Evolutionary conservation across 2,888 invertebrate species (phyloP).

Genomic region (Rapana venosa): DNA sequence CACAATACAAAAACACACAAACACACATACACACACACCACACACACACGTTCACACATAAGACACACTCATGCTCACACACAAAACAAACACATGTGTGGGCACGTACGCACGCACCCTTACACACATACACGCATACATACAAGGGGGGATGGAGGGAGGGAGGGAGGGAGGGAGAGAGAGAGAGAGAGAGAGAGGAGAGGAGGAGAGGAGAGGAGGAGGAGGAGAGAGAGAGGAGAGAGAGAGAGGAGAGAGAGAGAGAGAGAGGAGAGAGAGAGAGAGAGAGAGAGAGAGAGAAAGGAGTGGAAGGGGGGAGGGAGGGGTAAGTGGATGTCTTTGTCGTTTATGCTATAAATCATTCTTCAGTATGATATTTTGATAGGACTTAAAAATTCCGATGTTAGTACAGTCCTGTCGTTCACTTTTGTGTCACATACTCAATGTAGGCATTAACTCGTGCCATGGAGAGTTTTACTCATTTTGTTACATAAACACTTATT

Average conservation of each 20-base stretch:
- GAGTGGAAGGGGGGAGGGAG: too few species aligned
- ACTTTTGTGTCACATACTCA: neutral
- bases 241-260: neutral
- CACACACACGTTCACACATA: too few species aligned
- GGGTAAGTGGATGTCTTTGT: too few species aligned
- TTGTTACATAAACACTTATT: too few species aligned
- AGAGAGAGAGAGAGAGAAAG: neutral
- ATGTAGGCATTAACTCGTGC: neutral
- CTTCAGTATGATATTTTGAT: neutral
- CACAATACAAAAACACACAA: too few species aligned
- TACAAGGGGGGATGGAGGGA: neutral
- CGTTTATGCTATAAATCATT: neutral
- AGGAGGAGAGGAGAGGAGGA: too few species aligned
- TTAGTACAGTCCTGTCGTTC: neutral
- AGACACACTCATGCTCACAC: neutral
- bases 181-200: conserved; percentile 10
- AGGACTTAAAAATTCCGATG: neutral
- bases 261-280: neutral
- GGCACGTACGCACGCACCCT: too few species aligned
- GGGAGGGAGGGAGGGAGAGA: neutral
- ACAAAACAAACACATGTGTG: neutral
- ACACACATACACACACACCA: too few species aligned
- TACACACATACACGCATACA: neutral
- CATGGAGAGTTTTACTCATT: too few species aligned
- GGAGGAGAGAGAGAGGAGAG: neutral